These are phyloP conservation scores for Calliopum simillimum DNA, from an alignment of 2,888 invertebrate species.

Conservation along the genomic window DNA sequence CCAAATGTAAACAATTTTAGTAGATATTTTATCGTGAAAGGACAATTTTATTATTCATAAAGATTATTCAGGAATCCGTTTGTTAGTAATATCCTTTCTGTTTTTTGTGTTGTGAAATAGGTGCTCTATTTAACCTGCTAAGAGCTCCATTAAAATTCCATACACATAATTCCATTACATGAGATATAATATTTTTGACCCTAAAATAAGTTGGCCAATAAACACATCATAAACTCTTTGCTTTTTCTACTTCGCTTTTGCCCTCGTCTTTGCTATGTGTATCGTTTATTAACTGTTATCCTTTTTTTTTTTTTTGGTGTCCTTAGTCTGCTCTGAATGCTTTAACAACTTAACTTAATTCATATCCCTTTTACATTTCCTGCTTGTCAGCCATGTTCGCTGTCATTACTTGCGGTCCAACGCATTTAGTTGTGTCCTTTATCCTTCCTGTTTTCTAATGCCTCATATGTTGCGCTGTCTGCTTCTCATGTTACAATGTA, in stretches of 20 bases:
- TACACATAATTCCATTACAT: conserved; percentile 4
- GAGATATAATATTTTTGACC: background rate
- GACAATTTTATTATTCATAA: too few relatives aligned
- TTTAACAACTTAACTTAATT: background rate
- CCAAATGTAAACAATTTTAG: too few relatives aligned
- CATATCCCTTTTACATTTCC: background rate
- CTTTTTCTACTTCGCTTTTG: background rate
- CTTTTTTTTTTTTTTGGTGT: background rate
- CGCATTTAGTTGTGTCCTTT: background rate
- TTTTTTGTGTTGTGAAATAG: too few relatives aligned
- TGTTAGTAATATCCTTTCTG: too few relatives aligned
- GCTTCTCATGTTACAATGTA: too few relatives aligned
- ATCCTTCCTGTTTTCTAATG: background rate
- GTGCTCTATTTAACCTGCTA: too few relatives aligned
- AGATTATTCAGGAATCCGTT: too few relatives aligned
- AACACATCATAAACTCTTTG: conserved; percentile 16
- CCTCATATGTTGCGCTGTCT: background rate
- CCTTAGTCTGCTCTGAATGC: background rate
- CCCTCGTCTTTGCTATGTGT: too few relatives aligned
- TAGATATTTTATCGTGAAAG: too few relatives aligned
- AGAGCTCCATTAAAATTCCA: background rate
- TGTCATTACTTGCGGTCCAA: conserved; percentile 24
- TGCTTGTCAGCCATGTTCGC: conserved; percentile 4
- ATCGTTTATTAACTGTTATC: background rate
- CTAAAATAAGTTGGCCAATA: conserved; percentile 1